Base-by-base conservation (phyloP, 2,797 vertebrate species). In the Choloepus didactylus region DNA sequence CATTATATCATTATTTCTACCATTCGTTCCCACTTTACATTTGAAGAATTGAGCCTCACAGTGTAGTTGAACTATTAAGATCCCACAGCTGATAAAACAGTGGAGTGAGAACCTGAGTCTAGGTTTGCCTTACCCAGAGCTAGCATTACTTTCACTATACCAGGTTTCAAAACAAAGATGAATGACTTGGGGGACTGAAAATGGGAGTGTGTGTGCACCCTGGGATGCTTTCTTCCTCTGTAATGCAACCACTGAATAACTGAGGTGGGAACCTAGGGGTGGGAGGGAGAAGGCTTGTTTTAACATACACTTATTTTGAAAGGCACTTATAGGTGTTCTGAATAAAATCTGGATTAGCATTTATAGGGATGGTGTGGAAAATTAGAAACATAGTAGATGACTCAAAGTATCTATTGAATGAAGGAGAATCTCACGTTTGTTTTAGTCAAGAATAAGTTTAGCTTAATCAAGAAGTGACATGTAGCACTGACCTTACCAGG, bases 361-460 rank as follows among this genome's bases (percentile, higher is more conserved):
- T 87, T 90, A 49, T 41, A 82, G 44, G n/a, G 62, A 77, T 70
- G 41, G 7, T 46, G 85, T 77, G 44, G 86, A 89, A 94, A 87
- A n/a, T 21, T 60, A 56, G 35, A 73, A 84, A 51, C 31, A 46
- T 29, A 56, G n/a, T 14, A 81, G 81, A 23, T 75, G 38, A 96
- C 90, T n/a, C 79, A 81, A 80, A 66, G 0, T n/a, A 38, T 49
- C 69, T 86, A 83, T 54, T 49, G 76, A 75, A 38, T 76, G 23
- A 85, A 93, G 94, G 84, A 72, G 66, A 92, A 79, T 60, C 5
- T 21, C 21, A 60, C 18, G 29, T n/a, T 91, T 66, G 67, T 69
- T 94, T 91, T 64, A 92, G 69, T 69, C 21, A 67, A 85, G 54
- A 87, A 56, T 81, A 67, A 72, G 59, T 83, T 89, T 83, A 67